Evolutionary conservation across 2,113 vertebrate species (phyloP), one percentile per base, ranked within the genome.

Genomic region (Mionectes macconnelli): DNA sequence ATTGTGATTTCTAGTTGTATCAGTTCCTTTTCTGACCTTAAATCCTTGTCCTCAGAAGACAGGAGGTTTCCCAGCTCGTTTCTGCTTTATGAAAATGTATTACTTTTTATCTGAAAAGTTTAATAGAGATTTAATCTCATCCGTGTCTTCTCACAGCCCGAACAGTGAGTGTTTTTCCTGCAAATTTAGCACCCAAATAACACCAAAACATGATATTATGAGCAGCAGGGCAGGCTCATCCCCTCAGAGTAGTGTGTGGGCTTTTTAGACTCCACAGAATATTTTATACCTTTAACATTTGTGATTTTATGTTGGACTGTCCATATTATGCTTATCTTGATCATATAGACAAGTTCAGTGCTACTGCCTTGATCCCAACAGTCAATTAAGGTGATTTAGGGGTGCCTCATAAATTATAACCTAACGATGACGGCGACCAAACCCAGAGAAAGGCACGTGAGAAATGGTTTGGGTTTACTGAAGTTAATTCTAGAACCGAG

Each of bases 171-270:
- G 12, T 82, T 63, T 74, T 9, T 21, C 33, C 19, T 80, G 23
- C 47, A 40, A 47, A 42, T 80, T 42, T 72, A 60, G 24, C 31
- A 35, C 23, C 47, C 35, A 42, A 39, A 35, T 31, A 57, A 42
- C 35, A 62, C 24, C 11, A 25, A 56, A 79, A 37, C 6, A 3
- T 31, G 53, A 40, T 57, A 6, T n/a, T 37, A 20, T 0, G 1
- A 52, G 37, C 3, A 1, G 22, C 67, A 53, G 45, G 50, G 6
- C 30, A 69, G 35, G 40, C 40, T 57, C 39, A 2, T 28, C 33
- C 31, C 37, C 37, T 21, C 31, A 55, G 33, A 33, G 39, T 2
- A 7, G 21, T 3, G 10, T 7, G n/a, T 6, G 20, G 10, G 14
- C 20, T 6, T 73, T 45, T 77, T n/a, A n/a, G 18, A 22, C 52